Base-by-base conservation (phyloP, 2,888 invertebrate species). In the Drosophila neonasuta region DNA sequence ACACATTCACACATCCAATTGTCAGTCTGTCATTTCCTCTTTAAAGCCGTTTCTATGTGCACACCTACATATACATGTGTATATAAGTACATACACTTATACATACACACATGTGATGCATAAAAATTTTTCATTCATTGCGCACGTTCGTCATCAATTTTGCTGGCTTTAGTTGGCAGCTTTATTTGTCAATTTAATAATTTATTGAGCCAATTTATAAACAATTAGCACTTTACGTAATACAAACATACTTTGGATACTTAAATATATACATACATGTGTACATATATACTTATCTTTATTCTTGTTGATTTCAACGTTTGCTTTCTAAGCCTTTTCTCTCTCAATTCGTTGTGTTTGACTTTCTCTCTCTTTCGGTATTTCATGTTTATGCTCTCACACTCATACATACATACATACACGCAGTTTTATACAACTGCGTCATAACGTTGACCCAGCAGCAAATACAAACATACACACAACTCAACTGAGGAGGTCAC, bases 171-270 rank as follows among this genome's bases (percentile, higher is more conserved):
- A 44, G 34, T 72, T 44, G 32, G 39, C 30, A 51, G 61, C 48
- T 64, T 61, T 71, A 51, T 71, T 65, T 55, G 52, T 77, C 62
- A 74, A 69, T 72, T 84, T 60, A 64, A 54, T 44, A 64, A 75
- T 62, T 71, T 74, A 62, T 67, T 77, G 64, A 52, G 34, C 36
- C 78, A 74, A 68, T 74, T 75, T 62, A 80, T 78, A 50, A 63
- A 71, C 62, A 71, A 76, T 70, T 58, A 68, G 57, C 59, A 51
- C 56, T 57, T 80, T 80, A 71, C 63, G 77, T 82, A 82, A 82
- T 55, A 61, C 39, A 32, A 60, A 29, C 13, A 24, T 39, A 39
- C 52, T 9, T 42, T 45, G 74, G 44, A 49, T 56, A 49, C 50
- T 52, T 49, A 45, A 36, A 24, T 13, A 46, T 29, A 30, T n/a